These are phyloP conservation scores for Ptychadena robeensis DNA, from an alignment of 2,797 vertebrate genomes.

Conservation along the genomic window DNA sequence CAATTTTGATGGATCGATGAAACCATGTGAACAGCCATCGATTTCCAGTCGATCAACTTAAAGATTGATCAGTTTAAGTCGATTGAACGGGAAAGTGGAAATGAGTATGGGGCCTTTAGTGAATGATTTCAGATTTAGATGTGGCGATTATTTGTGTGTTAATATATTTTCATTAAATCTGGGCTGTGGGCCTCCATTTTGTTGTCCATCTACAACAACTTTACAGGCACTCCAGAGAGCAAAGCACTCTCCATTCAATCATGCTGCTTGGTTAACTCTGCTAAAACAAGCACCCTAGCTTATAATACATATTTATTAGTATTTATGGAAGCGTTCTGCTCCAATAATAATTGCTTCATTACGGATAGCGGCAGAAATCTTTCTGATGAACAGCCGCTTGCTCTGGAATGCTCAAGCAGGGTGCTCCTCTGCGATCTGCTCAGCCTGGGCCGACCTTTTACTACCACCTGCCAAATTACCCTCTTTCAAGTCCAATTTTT, in stretches of 20 bases:
- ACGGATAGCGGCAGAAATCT: conserved; percentile 57
- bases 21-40: no score
- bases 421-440: conserved; percentile 1
- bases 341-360: conserved; percentile 62
- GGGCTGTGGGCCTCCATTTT: neutral
- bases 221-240: conserved; percentile 21
- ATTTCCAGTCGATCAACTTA: no score
- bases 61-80: no score
- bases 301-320: conserved; percentile 62
- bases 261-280: conserved; percentile 56
- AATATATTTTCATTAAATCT: neutral
- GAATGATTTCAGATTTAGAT: neutral
- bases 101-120: no score
- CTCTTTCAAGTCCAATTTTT: neutral
- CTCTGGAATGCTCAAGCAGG: conserved; percentile 52
- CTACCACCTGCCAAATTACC: neutral
- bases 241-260: conserved; percentile 46
- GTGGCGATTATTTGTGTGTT: neutral
- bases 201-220: conserved; percentile 17
- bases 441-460: neutral
- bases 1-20: no score
- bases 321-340: conserved; percentile 60
- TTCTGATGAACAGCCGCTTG: conserved; percentile 54
- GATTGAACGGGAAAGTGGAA: no score
- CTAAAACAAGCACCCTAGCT: conserved; percentile 58